Evolutionary conservation across 2,888 invertebrate species (phyloP), one percentile per base, ranked within the genome.

Genomic region (Papilio gigon): DNA sequence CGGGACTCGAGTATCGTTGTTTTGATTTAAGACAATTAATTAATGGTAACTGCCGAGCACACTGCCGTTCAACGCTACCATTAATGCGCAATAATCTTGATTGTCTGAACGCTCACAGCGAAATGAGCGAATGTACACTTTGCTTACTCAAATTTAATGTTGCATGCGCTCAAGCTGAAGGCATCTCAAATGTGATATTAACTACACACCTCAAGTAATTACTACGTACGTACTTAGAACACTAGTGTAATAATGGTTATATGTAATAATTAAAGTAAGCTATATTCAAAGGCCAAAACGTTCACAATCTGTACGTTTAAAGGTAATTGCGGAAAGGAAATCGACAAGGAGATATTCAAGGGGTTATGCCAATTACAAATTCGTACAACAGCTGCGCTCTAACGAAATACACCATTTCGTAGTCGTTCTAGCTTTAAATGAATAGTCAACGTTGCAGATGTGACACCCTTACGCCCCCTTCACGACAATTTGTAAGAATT

Each of bases 21-120:
- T 88, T 88, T 88, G 87, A 88, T 88, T 88, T 88, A 87, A 85
- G 83, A 77, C 82, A 85, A 85, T 86, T 86, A 85, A 88, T 88
- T 85, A 85, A 80, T 81, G 58, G 81, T 82, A 79, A 84, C 80
- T 84, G 82, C 77, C 75, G 78, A 78, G 80, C 78, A 78, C 80
- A 79, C 77, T 80, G 74, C 75, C 75, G 72, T 77, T 75, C 78
- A 80, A 79, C 77, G 76, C 70, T 73, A 70, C 71, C 73, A 75
- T 80, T 80, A 80, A 85, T 82, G 80, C 78, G 77, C 77, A 78
- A 81, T 81, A 79, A 81, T 80, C 77, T 75, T 80, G 78, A 80
- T 78, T 75, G 71, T 71, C 72, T 72, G 68, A 60, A 71, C 60
- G 47, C 53, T 44, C 53, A 40, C 8, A 59, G 44, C 44, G 42